phyloP scores from a whole-genome alignment of 2,797 vertebrate species.

The Chaetodon trifasciatus region DNA sequence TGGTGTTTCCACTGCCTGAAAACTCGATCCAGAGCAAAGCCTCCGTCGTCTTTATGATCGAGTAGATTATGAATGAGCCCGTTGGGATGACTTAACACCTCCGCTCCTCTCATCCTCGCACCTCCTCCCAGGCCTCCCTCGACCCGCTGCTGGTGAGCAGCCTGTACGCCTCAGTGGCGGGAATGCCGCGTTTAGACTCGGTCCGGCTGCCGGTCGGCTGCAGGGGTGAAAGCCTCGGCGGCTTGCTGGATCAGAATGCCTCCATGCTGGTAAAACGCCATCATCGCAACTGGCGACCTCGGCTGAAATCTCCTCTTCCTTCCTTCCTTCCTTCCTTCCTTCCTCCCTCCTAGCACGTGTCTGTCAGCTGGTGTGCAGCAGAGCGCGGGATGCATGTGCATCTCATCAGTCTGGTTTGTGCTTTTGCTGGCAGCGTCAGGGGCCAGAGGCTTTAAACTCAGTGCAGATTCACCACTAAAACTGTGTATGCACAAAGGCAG shows the following conservation, averaged over 20 bases:
- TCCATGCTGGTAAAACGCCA: slow-evolving; percentile 92
- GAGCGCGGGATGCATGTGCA: slow-evolving; percentile 90
- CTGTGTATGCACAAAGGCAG: background rate
- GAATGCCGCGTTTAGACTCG: slow-evolving; percentile 91
- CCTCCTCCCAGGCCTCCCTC: slow-evolving; percentile 91
- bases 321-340: slow-evolving; percentile 88
- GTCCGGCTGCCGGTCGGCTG: slow-evolving; percentile 91
- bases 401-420: slow-evolving; percentile 42
- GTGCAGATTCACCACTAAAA: background rate
- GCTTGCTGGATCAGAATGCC: slow-evolving; percentile 92
- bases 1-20: background rate
- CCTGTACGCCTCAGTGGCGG: slow-evolving; percentile 92
- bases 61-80: slow-evolving; percentile 24
- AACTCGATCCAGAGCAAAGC: background rate
- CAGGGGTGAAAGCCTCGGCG: slow-evolving; percentile 88
- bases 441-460: background rate
- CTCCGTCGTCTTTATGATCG: slow-evolving; percentile 1
- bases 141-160: slow-evolving; percentile 94
- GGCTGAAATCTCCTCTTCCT: slow-evolving; percentile 82
- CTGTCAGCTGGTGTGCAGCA: slow-evolving; percentile 84
- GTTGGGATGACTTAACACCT: slow-evolving; percentile 31
- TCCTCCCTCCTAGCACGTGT: slow-evolving; percentile 63
- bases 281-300: slow-evolving; percentile 21
- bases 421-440: slow-evolving; percentile 60
- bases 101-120: slow-evolving; percentile 45